phyloP scores from a whole-genome alignment of 2,113 vertebrate species.

The Anhinga anhinga region DNA sequence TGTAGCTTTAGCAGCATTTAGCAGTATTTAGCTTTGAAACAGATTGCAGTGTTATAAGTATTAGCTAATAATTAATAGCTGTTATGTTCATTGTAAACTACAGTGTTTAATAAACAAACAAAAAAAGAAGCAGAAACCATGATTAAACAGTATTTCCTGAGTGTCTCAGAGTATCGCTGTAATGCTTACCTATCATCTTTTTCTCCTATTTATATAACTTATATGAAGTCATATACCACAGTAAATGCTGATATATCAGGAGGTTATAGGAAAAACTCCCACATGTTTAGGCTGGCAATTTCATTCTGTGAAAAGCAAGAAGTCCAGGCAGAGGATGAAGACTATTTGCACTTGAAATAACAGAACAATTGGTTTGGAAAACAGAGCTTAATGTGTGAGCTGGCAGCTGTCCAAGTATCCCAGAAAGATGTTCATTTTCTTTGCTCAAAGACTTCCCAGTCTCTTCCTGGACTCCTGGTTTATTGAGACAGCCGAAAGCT shows the following conservation, averaged over 20 bases:
- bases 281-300: not conserved
- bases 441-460: constrained; percentile 15
- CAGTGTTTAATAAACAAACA: not conserved
- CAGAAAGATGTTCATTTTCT: constrained; percentile 56
- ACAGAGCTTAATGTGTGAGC: constrained; percentile 59
- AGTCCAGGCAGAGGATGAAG: constrained; percentile 21
- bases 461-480: constrained; percentile 2
- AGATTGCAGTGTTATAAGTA: not conserved
- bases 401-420: constrained; percentile 47
- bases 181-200: not conserved
- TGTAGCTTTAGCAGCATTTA: not conserved
- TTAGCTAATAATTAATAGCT: not conserved
- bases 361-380: constrained; percentile 62
- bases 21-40: not conserved
- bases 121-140: not conserved
- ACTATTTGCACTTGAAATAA: constrained; percentile 54
- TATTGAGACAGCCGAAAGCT: not conserved
- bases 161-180: not conserved
- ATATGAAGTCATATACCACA: not conserved
- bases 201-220: not conserved
- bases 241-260: not conserved
- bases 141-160: not conserved
- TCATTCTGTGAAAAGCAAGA: constrained; percentile 20
- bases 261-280: not conserved
- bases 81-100: not conserved